These are phyloP conservation scores for Whitmania pigra DNA, from an alignment of 1,140 invertebrate genomes.

Conservation along the genomic window DNA sequence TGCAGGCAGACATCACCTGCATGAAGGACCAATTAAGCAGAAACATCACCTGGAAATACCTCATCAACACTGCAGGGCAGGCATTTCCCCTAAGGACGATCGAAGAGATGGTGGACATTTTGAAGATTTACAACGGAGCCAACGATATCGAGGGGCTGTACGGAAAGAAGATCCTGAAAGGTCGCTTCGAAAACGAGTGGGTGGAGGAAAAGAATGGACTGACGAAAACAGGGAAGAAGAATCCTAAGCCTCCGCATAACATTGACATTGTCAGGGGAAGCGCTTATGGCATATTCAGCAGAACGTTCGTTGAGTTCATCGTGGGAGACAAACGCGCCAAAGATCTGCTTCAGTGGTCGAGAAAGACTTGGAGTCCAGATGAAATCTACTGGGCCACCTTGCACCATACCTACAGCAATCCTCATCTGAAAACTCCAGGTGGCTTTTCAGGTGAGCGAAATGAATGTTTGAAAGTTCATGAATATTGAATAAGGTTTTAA, in stretches of 20 bases:
- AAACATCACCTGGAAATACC: conserved; percentile 28
- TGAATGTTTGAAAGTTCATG: too few relatives aligned
- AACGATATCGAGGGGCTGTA: conserved; percentile 29
- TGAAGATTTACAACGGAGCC: conserved; percentile 30
- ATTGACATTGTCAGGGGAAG: conserved; percentile 35
- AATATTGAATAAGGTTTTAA: too few relatives aligned
- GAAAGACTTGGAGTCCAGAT: conserved; percentile 34
- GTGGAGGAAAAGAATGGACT: conserved; percentile 10
- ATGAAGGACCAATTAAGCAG: conserved; percentile 29
- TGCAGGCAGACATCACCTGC: conserved; percentile 33
- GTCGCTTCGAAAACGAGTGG: conserved; percentile 25
- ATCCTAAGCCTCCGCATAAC: conserved; percentile 29
- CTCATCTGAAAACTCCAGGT: conserved; percentile 29
- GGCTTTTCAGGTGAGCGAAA: conserved; percentile 28
- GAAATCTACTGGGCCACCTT: conserved; percentile 38
- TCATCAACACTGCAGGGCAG: conserved; percentile 31
- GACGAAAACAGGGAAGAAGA: conserved; percentile 24
- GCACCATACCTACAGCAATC: conserved; percentile 30
- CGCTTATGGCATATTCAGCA: conserved; percentile 35
- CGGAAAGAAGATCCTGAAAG: neutral
- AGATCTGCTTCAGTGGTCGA: conserved; percentile 32
- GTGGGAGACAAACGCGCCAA: conserved; percentile 27
- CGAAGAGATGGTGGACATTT: conserved; percentile 29
- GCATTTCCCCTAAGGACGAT: conserved; percentile 31
- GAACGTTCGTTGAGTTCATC: conserved; percentile 33